phyloP scores from a whole-genome alignment of 2,113 vertebrate genomes.

The Entomyzon cyanotis region DNA sequence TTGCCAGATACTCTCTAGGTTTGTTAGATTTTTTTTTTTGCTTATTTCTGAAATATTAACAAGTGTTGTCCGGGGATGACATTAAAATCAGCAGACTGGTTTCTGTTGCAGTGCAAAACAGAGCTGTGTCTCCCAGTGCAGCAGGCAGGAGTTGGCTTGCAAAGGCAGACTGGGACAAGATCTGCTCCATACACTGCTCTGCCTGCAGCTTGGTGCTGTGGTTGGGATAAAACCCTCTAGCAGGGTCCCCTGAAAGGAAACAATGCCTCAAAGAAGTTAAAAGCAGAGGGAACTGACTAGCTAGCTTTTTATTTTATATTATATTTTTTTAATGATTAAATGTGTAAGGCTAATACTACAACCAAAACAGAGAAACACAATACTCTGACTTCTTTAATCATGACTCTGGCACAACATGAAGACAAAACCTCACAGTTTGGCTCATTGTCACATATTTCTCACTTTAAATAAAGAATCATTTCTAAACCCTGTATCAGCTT shows the following conservation, averaged over 20 bases:
- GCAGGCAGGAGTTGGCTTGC: background rate
- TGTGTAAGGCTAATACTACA: background rate
- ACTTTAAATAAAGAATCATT: background rate
- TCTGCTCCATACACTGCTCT: background rate
- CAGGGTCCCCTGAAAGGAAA: background rate
- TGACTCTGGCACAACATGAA: background rate
- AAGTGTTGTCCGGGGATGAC: background rate
- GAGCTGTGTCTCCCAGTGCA: background rate
- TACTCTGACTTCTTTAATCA: background rate
- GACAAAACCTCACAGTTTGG: background rate
- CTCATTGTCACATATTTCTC: background rate
- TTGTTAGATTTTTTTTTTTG: background rate
- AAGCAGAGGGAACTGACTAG: background rate
- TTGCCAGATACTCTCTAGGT: background rate
- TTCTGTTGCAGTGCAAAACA: rapidly evolving
- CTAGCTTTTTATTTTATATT: background rate
- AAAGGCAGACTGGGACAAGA: background rate
- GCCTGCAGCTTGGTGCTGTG: rapidly evolving
- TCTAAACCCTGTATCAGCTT: background rate
- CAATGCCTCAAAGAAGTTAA: background rate
- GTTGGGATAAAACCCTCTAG: background rate
- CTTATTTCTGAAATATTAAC: background rate
- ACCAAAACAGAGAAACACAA: background rate
- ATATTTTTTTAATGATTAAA: background rate
- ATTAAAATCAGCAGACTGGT: background rate